Evolutionary conservation across 2,888 invertebrate genomes (phyloP), one percentile per base, ranked within the genome.

Genomic region (Sinelater perroti): DNA sequence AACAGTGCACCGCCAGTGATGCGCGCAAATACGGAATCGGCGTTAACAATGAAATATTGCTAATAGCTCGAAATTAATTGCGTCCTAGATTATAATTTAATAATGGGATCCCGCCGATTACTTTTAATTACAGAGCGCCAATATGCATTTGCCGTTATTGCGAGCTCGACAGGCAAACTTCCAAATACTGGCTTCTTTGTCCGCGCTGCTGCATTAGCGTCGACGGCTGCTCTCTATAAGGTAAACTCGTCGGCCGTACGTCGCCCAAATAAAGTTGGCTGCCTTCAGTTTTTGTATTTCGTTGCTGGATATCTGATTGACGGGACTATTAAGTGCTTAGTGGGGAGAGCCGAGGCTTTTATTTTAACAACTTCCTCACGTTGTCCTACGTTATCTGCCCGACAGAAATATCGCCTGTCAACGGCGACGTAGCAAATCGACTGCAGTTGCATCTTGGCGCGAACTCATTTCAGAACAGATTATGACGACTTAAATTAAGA

Each of bases 41-140:
- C 30, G 36, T 51, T 56, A 57, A 28, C 45, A 51, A 31, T 52
- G 57, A 57, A 46, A 46, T 57, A 51, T 51, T 38, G 38, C 44
- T 44, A 52, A 52, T 57, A 57, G 52, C 40, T 57, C 52, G 52
- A 51, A 57, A 52, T 52, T 44, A 57, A 57, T 56, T 56, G 40
- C 46, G 28, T 14, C 40, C 16, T 21, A 31, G 38, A 46, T 52
- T 57, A 46, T 51, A 52, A 57, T 57, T 57, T 51, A 52, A 38
- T 57, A 51, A 57, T 52, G 38, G 36, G 46, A 52, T 45, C 40
- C 46, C 38, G 2, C 36, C 51, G 46, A 52, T 57, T 44, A 56
- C 18, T 50, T 36, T 50, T 56, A 56, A 50, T 56, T 56, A 56
- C 33, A 56, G 45, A 42, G 26, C 17, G 10, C 2, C 35, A 1